phyloP scores from a whole-genome alignment of 2,888 invertebrate genomes.

The Macrosiphum euphorbiae region DNA sequence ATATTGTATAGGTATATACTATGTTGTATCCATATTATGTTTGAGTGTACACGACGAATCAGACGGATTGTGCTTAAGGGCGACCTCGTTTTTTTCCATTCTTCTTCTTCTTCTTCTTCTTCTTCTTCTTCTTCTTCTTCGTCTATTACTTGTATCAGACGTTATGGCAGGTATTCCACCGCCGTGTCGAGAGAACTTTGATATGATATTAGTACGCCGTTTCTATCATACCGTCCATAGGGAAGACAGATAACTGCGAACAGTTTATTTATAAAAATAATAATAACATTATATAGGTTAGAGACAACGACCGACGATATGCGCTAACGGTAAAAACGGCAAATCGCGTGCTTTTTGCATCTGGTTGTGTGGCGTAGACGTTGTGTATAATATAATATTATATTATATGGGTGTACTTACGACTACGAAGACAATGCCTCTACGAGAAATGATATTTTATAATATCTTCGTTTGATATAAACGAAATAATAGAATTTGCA shows the following conservation, averaged over 20 bases:
- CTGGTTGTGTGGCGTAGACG: not conserved
- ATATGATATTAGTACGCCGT: not conserved
- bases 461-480: not conserved
- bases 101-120: not conserved
- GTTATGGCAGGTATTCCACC: not conserved
- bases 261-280: not conserved
- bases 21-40: not conserved
- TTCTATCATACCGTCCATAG: not conserved
- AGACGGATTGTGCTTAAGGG: not conserved
- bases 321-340: conserved; percentile 27
- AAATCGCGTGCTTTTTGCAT: conserved; percentile 23
- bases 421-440: not conserved
- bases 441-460: not conserved
- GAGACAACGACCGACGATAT: not conserved
- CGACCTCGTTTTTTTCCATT: not conserved
- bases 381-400: not conserved
- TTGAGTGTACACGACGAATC: not conserved
- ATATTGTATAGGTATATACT: not conserved
- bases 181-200: not conserved
- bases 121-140: not conserved
- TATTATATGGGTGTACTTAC: not conserved
- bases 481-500: not conserved
- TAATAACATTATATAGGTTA: not conserved
- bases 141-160: not conserved
- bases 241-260: not conserved